Base-by-base conservation (phyloP, 2,888 invertebrate species). In the Acanthococcus lagerstroemiae region DNA sequence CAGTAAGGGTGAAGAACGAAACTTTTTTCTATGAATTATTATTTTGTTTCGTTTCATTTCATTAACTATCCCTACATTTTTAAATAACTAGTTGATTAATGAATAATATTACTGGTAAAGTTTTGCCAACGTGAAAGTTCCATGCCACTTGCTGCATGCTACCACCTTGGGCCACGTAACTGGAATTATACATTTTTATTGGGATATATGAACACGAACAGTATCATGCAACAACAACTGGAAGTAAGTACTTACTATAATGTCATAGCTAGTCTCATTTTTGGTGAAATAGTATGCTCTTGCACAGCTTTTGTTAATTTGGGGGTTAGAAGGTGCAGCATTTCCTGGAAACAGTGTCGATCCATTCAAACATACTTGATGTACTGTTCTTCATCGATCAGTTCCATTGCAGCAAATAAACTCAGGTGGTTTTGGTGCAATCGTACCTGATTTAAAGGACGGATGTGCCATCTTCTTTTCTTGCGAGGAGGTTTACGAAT, bases 371-470 rank as follows among this genome's bases (percentile, higher is more conserved):
- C 37, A 15, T 37, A 37, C 37, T 37, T 37, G 7, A 15, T 9
- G 37, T 37, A 37, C 12, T 37, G 37, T 15, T 37, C 37, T 37
- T 37, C 37, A 37, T 37, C 37, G 79, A 90, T 82, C 81, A 37
- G 37, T 37, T 37, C 37, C 12, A 37, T 37, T 37, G 37, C 37
- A 12, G 12, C 12, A 12, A 37, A 37, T 12, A 37, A 37, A 37
- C 37, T 37, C 12, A 7, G 37, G 12, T 37, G 37, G 7, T 37
- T 37, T 37, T 37, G 37, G 12, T 37, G 7, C 12, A 37, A 37
- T 7, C 37, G 37, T 37, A 37, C 37, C 12, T 37, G 37, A 37
- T 37, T 37, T 37, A 37, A 9, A 37, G 37, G 37, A 37, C 37
- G 37, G 12, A 37, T 37, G 12, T 37, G 37, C 37, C 7, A 37